Base-by-base conservation (phyloP, 2,888 invertebrate genomes). In the Rhodophaea formosa region DNA sequence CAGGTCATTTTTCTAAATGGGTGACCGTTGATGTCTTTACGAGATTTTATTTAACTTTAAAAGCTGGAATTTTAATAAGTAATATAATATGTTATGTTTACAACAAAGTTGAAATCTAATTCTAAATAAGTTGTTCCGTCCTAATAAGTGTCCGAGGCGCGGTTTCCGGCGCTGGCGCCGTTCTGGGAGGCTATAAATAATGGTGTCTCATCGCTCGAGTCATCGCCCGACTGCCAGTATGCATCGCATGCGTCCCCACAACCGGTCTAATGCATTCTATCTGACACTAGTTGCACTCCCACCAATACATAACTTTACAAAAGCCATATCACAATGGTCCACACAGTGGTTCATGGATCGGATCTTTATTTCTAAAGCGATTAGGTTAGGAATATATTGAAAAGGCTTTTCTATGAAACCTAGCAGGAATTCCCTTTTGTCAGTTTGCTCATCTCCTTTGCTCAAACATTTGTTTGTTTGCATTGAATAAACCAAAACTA, bases 131-230 rank as follows among this genome's bases (percentile, higher is more conserved):
- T 67, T 73, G 80, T 87, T 86, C 82, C 84, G 84, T 77, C 74
- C 78, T 72, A 80, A 73, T 79, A 72, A 83, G 79, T 77, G 82
- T 72, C 70, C 68, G 79, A 81, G 80, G 74, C 72, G 74, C 72
- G 72, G 83, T 73, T 88, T 90, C 90, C 90, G 90, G 89, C 88
- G 89, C 87, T 87, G 80, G 82, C 84, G 83, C 77, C 77, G 79
- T 66, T 71, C 72, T 71, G 69, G 74, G 74, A 73, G 76, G 82
- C 89, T 91, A 91, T 90, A 85, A 88, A 90, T 91, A 91, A 86
- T 88, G 80, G 79, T 84, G 88, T 84, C 85, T 87, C 89, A 88
- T 78, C 82, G 82, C 68, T 60, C 76, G 88, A 88, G 88, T 90
- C 89, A 89, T 88, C 90, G 90, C 72, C 86, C 90, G 83, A 74